These are phyloP conservation scores for Zalophus californianus DNA, from an alignment of 2,797 vertebrate species.

Conservation along the genomic window DNA sequence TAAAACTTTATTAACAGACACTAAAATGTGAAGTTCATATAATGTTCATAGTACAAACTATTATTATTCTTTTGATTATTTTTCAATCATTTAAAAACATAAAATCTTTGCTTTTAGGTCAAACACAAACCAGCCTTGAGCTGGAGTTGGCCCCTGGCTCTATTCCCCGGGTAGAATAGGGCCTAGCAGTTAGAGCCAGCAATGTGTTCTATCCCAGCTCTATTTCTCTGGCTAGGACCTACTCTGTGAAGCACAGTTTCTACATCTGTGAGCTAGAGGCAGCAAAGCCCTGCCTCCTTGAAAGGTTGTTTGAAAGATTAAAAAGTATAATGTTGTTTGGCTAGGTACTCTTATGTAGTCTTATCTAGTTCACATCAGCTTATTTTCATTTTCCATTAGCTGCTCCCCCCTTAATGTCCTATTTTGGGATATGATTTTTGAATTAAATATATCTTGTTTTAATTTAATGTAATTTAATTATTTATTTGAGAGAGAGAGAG, in stretches of 20 bases:
- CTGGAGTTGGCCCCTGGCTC: neutral
- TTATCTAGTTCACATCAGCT: neutral
- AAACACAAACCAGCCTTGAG: neutral
- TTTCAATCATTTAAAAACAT: neutral
- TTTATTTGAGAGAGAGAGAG: too few relatives aligned
- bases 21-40: neutral
- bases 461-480: too few relatives aligned
- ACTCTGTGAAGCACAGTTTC: neutral
- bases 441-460: neutral
- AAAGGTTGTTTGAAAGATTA: neutral
- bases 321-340: neutral
- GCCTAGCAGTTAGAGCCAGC: neutral
- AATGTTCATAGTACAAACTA: neutral
- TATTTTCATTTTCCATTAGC: neutral
- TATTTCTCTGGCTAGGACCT: neutral
- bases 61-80: neutral
- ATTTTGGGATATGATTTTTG: neutral
- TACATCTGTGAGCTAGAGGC: neutral
- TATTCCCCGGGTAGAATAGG: neutral
- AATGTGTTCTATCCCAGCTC: neutral
- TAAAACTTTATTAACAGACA: neutral
- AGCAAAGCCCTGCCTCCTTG: neutral
- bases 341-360: neutral
- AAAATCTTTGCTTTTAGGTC: neutral
- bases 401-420: neutral